phyloP scores from a whole-genome alignment of 2,888 invertebrate species.

The Hyppa rectilinea region DNA sequence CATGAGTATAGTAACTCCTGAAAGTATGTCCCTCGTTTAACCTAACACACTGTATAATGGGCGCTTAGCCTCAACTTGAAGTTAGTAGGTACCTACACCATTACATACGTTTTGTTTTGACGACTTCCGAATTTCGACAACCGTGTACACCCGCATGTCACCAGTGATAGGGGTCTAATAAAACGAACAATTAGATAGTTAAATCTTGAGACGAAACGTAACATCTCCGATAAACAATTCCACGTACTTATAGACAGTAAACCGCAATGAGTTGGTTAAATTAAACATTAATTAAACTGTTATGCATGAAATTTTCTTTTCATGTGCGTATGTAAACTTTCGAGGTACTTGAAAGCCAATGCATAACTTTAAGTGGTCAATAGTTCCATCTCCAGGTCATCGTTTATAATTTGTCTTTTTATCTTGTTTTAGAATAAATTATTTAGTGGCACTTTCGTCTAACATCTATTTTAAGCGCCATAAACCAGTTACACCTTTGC shows the following conservation, averaged over 20 bases:
- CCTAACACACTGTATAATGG: no score
- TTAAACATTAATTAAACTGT: background rate
- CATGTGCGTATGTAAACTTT: background rate
- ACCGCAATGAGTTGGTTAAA: background rate
- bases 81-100: background rate
- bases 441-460: background rate
- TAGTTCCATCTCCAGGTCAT: background rate
- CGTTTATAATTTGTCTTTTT: background rate
- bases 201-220: background rate
- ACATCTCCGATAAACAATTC: background rate
- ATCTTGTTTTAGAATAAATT: background rate
- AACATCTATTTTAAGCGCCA: background rate
- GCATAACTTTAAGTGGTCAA: background rate
- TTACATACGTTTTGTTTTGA: background rate
- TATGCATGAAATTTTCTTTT: background rate
- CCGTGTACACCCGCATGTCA: slow-evolving; percentile 12
- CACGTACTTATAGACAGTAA: background rate
- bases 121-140: background rate
- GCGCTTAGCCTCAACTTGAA: background rate
- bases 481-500: background rate
- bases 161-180: background rate
- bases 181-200: slow-evolving; percentile 5
- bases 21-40: no score
- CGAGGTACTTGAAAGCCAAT: background rate
- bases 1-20: no score